phyloP scores from a whole-genome alignment of 1,140 invertebrate species.

The Paraescarpia echinospica region DNA sequence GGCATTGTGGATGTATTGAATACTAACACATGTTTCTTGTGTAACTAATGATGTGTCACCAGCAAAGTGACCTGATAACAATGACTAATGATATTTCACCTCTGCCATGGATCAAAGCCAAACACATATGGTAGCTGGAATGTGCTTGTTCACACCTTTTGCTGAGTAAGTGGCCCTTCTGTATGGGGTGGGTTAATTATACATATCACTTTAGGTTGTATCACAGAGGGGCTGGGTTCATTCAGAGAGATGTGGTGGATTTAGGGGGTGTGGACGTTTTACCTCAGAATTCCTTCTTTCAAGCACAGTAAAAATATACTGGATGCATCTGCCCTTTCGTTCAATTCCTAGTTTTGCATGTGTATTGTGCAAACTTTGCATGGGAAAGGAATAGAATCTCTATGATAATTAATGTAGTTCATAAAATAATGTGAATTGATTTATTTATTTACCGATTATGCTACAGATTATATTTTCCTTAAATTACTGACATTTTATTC shows the following conservation, averaged over 20 bases:
- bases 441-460: no score
- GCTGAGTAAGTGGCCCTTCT: neutral
- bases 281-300: neutral
- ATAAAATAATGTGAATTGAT: no score
- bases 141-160: neutral
- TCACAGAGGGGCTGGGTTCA: neutral
- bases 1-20: neutral
- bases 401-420: no score
- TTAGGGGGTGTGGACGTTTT: no score
- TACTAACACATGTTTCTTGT: neutral
- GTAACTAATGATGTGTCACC: neutral
- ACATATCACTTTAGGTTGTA: neutral
- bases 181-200: neutral
- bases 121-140: neutral
- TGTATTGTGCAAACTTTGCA: no score
- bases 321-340: neutral
- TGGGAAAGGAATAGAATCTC: no score
- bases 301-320: neutral
- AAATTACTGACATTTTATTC: no score
- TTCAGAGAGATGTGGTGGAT: no score
- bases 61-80: neutral
- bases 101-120: neutral
- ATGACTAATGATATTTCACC: neutral
- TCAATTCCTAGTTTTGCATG: neutral
- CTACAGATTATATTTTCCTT: no score